phyloP scores from a whole-genome alignment of 2,797 vertebrate species.

The Hydrophis major region DNA sequence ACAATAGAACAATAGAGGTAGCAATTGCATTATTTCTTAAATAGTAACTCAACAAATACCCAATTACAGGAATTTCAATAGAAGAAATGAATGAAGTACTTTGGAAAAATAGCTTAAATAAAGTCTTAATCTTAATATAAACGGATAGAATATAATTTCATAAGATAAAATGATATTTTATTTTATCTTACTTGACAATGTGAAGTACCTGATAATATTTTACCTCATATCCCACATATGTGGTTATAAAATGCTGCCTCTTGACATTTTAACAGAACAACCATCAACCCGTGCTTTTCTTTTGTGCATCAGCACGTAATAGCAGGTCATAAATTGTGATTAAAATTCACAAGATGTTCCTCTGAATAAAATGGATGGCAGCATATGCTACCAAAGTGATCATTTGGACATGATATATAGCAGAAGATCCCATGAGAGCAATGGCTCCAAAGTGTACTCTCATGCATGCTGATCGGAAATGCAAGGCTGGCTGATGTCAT shows the following conservation, averaged over 20 bases:
- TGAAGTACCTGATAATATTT: neutral
- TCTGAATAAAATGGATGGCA: conserved; percentile 15
- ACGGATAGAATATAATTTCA: neutral
- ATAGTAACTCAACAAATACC: neutral
- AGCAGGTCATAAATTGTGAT: conserved; percentile 24
- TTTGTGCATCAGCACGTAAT: conserved; percentile 2
- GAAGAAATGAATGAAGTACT: neutral
- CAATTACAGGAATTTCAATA: neutral
- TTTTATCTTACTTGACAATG: neutral
- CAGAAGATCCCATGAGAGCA: neutral
- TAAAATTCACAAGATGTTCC: conserved; percentile 12
- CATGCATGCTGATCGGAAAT: conserved; percentile 15
- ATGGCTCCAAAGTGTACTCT: neutral
- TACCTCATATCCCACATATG: neutral
- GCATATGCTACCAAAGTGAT: conserved; percentile 18
- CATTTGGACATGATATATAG: conserved; percentile 29
- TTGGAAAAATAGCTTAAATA: neutral
- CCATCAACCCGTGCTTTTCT: neutral
- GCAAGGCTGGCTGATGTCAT: neutral
- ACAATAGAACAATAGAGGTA: neutral
- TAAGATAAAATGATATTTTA: neutral
- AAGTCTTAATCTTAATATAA: neutral
- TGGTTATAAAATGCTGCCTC: neutral
- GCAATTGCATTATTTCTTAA: neutral
- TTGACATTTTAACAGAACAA: neutral